These are phyloP conservation scores for Diaphora mendica DNA, from an alignment of 2,888 invertebrate genomes.

Conservation along the genomic window DNA sequence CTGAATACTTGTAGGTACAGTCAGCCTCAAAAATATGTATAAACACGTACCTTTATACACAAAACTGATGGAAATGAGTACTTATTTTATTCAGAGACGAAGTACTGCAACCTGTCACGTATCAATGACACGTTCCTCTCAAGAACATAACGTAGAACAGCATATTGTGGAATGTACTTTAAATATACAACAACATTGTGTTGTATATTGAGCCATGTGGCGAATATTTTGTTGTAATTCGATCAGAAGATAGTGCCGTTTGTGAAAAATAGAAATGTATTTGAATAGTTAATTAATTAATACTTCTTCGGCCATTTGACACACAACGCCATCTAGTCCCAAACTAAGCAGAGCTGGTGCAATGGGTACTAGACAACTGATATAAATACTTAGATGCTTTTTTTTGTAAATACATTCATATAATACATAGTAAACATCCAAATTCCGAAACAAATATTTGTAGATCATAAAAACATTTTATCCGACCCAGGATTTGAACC, in stretches of 20 bases:
- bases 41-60: constrained; percentile 10
- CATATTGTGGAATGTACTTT: constrained; percentile 11
- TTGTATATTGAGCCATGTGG: constrained; percentile 1
- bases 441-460: no score
- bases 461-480: no score
- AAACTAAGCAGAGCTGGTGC: no score
- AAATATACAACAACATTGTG: constrained; percentile 13
- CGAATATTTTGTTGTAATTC: neutral
- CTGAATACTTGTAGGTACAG: neutral
- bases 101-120: constrained; percentile 48
- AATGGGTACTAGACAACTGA: no score
- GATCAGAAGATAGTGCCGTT: no score
- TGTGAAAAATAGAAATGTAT: neutral
- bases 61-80: constrained; percentile 44
- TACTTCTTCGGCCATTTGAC: no score
- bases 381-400: no score
- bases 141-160: constrained; percentile 6
- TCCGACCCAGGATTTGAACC: no score
- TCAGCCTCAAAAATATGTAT: constrained; percentile 15
- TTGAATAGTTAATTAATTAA: no score
- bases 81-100: constrained; percentile 46
- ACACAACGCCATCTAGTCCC: no score
- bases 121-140: constrained; percentile 31
- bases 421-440: no score
- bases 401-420: no score